Evolutionary conservation across 2,113 vertebrate genomes (phyloP).

Genomic region (Mesitornis unicolor): DNA sequence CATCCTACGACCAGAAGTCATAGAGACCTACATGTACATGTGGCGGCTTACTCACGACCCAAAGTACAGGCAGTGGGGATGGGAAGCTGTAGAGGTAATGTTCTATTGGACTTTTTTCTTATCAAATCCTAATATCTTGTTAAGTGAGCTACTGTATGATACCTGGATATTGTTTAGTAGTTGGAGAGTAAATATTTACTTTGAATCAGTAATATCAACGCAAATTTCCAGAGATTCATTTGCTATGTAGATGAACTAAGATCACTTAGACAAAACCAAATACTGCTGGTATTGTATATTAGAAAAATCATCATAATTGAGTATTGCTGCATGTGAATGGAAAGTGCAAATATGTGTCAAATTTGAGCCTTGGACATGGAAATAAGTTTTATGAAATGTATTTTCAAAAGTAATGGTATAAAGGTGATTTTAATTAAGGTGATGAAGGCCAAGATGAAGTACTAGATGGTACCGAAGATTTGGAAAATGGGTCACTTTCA

Average conservation of each 20-base stretch:
- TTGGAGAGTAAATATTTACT: background rate
- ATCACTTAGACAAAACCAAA: background rate
- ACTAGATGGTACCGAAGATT: background rate
- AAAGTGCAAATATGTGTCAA: background rate
- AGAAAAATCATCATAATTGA: background rate
- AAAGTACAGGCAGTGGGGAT: slow-evolving; percentile 96
- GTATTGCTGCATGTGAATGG: background rate
- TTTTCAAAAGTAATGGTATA: background rate
- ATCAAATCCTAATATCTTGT: background rate
- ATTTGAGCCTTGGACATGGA: background rate
- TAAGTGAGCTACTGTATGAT: background rate
- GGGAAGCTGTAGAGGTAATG: slow-evolving; percentile 94
- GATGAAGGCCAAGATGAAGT: background rate
- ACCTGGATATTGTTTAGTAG: background rate
- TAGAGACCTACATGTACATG: slow-evolving; percentile 99
- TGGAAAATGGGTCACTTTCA: background rate
- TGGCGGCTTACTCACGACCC: slow-evolving; percentile 97
- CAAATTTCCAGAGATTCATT: background rate
- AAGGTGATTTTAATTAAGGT: background rate
- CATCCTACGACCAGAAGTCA: slow-evolving; percentile 94
- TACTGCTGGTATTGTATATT: background rate
- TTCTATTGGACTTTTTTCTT: background rate
- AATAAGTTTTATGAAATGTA: background rate
- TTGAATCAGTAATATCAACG: background rate
- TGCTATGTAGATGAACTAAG: background rate